A percentile compares a stretch with the other conserved stretches of the same genome.
These are phyloP conservation scores for Drosophila busckii DNA, from an alignment of 1,140 invertebrate genomes.

Conservation along the genomic window DNA sequence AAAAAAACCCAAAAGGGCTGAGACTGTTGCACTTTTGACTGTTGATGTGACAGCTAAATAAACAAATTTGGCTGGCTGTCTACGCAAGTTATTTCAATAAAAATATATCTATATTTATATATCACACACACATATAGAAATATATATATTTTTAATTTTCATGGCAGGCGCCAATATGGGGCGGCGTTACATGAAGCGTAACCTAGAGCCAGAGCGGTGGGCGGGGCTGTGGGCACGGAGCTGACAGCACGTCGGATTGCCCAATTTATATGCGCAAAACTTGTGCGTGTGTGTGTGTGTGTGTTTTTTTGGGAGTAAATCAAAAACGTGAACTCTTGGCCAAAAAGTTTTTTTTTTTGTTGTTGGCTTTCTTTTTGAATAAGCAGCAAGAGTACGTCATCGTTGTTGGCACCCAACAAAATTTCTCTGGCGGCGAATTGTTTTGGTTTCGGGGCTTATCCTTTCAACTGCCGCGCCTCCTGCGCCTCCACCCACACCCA, in stretches of 20 bases:
- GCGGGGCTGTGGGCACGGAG: neutral
- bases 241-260: slow-evolving; percentile 28
- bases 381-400: slow-evolving; percentile 8
- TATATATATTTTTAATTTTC: slow-evolving; percentile 7
- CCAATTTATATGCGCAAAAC: slow-evolving; percentile 71
- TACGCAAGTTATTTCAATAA: too few species aligned
- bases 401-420: slow-evolving; percentile 12
- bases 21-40: too few species aligned
- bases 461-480: slow-evolving; percentile 5
- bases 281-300: slow-evolving; percentile 16
- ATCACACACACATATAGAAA: too few species aligned
- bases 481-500: neutral
- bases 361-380: neutral
- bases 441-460: slow-evolving; percentile 33
- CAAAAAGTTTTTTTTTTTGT: slow-evolving; percentile 34
- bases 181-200: slow-evolving; percentile 8
- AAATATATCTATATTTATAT: too few species aligned
- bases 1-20: too few species aligned
- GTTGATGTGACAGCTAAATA: too few species aligned
- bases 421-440: slow-evolving; percentile 6
- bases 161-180: slow-evolving; percentile 5
- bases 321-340: slow-evolving; percentile 67
- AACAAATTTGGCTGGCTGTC: too few species aligned
- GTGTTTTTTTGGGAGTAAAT: slow-evolving; percentile 49
- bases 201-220: neutral